Base-by-base conservation (phyloP, 35 echinoderm and acorn worm species). In the Ophiothrix spiculata region DNA sequence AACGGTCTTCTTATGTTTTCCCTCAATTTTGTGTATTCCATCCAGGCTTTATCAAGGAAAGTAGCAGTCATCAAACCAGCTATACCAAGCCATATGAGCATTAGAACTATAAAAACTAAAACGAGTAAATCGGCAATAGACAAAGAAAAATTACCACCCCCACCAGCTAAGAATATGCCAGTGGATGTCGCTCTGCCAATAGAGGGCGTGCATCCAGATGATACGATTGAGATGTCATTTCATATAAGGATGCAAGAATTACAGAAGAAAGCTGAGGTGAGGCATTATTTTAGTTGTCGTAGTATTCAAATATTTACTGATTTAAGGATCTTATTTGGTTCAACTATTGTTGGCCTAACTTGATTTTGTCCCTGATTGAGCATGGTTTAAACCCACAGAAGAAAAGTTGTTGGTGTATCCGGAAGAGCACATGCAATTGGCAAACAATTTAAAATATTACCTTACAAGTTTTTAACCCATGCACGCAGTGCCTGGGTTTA, bases 261-360 rank as follows among this genome's bases (percentile, higher is more conserved):
- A 85, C 75, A 95, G 39, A 85, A 81, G 63, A 88, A 91, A 36
- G 37, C 76, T 35, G 56, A 91, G 86, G 93, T 95, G 85, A 21
- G 77, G 32, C 31, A 56, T 21, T 4, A 36, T 40, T 80, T 19
- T 87, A 15, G 4, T n/a, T n/a, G n/a, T n/a, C n/a, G n/a, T n/a
- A n/a, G n/a, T n/a, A n/a, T n/a, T n/a, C 11, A 75, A 31, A n/a
- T n/a, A n/a, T n/a, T n/a, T n/a, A n/a, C n/a, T n/a, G n/a, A n/a
- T n/a, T n/a, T n/a, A n/a, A n/a, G n/a, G n/a, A n/a, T n/a, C n/a
- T n/a, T n/a, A n/a, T n/a, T n/a, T n/a, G n/a, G n/a, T n/a, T n/a
- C n/a, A n/a, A n/a, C n/a, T n/a, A n/a, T n/a, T n/a, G n/a, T n/a
- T n/a, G n/a, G n/a, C n/a, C n/a, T n/a, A n/a, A n/a, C n/a, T n/a